phyloP scores from a whole-genome alignment of 2,888 invertebrate genomes.

The Lottia scabra region DNA sequence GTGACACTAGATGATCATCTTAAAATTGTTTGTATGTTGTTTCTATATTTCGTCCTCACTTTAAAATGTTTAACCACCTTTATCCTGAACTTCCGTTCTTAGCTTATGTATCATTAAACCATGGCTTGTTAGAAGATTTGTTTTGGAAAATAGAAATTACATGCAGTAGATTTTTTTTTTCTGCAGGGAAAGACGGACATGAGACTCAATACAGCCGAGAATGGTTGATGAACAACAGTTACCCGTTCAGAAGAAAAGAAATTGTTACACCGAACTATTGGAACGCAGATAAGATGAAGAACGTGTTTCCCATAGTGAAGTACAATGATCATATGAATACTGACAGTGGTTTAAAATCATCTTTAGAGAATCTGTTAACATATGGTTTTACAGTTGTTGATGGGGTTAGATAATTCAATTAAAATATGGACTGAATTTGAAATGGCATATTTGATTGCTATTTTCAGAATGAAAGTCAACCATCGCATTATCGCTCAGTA shows the following conservation, averaged over 20 bases:
- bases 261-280: conserved; percentile 27
- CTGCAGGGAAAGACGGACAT: conserved; percentile 53
- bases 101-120: too few relatives aligned
- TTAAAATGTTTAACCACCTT: too few relatives aligned
- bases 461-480: neutral
- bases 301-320: conserved; percentile 27
- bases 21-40: conserved; percentile 70
- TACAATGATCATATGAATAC: conserved; percentile 36
- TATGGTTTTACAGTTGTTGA: conserved; percentile 46
- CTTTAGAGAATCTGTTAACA: conserved; percentile 39
- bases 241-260: neutral
- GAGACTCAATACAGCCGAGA: conserved; percentile 36
- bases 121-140: too few relatives aligned
- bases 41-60: too few relatives aligned
- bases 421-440: too few relatives aligned
- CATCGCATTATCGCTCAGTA: too few relatives aligned
- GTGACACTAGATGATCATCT: conserved; percentile 45
- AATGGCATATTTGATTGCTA: too few relatives aligned
- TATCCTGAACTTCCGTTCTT: too few relatives aligned
- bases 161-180: neutral
- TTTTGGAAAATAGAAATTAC: too few relatives aligned
- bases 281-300: conserved; percentile 30
- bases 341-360: conserved; percentile 37
- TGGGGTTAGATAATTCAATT: conserved; percentile 28
- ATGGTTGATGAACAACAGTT: conserved; percentile 42